Percentiles rank a stretch among this genome's conserved stretches.
phyloP scores from a whole-genome alignment of 2,797 vertebrate genomes.

The Parauchenoglanis punctatus region DNA sequence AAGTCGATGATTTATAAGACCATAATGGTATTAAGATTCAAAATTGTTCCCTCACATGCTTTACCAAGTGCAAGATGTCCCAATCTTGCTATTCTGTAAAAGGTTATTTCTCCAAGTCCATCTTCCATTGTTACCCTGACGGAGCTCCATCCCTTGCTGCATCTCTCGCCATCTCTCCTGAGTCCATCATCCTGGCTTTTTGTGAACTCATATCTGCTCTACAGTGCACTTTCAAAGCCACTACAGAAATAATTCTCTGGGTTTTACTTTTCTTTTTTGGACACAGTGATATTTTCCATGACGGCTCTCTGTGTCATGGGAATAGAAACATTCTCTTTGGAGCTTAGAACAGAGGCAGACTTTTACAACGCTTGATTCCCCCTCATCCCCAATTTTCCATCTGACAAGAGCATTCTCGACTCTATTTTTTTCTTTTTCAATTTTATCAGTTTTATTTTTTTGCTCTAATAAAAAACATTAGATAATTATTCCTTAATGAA shows the following conservation, averaged over 20 bases:
- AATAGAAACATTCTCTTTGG: constrained; percentile 40
- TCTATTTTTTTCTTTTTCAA: neutral
- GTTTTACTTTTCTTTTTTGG: constrained; percentile 30
- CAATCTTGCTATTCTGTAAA: constrained; percentile 5
- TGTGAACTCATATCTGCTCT: constrained; percentile 34
- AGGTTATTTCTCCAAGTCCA: constrained; percentile 17
- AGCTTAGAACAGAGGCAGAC: constrained; percentile 28
- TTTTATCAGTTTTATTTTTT: neutral
- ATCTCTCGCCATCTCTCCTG: constrained; percentile 19
- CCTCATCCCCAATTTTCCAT: neutral
- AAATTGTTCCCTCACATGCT: neutral
- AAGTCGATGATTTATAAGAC: neutral
- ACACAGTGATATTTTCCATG: constrained; percentile 34
- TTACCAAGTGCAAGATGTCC: neutral
- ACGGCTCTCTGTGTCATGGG: constrained; percentile 39
- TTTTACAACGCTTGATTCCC: neutral
- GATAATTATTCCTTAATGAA: neutral
- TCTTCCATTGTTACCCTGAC: constrained; percentile 20
- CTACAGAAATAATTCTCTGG: constrained; percentile 42
- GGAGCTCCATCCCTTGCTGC: constrained; percentile 22
- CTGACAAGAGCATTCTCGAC: neutral
- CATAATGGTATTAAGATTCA: constrained; percentile 4
- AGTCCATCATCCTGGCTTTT: constrained; percentile 34
- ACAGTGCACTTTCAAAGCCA: constrained; percentile 45
- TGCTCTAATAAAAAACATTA: neutral